Evolutionary conservation across 2,797 vertebrate species (phyloP).

Genomic region (Spea hammondii): DNA sequence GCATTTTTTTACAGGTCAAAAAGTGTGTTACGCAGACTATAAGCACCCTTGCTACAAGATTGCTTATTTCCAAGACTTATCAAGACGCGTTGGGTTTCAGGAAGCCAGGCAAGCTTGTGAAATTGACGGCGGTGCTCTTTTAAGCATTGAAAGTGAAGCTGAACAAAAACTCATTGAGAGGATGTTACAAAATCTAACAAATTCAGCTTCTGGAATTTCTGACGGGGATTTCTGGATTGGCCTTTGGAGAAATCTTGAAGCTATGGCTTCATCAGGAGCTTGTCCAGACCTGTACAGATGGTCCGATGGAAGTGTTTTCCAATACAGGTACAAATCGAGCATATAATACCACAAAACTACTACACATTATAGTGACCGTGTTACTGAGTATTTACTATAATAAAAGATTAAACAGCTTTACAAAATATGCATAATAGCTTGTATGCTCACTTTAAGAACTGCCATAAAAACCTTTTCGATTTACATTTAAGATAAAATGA

Average conservation of each 20-base stretch:
- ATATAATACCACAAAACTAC: too few relatives aligned
- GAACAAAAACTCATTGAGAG: conserved; percentile 87
- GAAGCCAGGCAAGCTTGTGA: conserved; percentile 84
- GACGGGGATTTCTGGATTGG: conserved; percentile 98
- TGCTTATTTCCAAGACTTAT: conserved; percentile 89
- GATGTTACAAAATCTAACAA: conserved; percentile 83
- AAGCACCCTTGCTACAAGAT: conserved; percentile 87
- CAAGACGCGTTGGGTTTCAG: conserved; percentile 84
- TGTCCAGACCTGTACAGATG: conserved; percentile 88
- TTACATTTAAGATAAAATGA: too few relatives aligned
- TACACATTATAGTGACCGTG: too few relatives aligned
- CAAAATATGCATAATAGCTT: too few relatives aligned
- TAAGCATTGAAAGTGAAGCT: conserved; percentile 77
- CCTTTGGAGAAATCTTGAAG: conserved; percentile 77
- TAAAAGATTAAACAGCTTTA: too few relatives aligned
- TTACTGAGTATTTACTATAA: too few relatives aligned
- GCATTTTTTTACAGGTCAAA: conserved; percentile 79
- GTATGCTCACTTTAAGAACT: too few relatives aligned
- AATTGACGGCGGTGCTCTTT: conserved; percentile 79
- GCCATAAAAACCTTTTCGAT: too few relatives aligned
- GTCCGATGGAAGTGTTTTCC: conserved; percentile 81
- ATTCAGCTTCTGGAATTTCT: conserved; percentile 71
- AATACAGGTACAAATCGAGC: conserved; percentile 74
- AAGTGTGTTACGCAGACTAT: conserved; percentile 76
- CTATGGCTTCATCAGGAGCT: conserved; percentile 67